These are phyloP conservation scores for Eudyptes chrysolophus DNA, from an alignment of 2,113 vertebrate genomes.

Conservation along the genomic window DNA sequence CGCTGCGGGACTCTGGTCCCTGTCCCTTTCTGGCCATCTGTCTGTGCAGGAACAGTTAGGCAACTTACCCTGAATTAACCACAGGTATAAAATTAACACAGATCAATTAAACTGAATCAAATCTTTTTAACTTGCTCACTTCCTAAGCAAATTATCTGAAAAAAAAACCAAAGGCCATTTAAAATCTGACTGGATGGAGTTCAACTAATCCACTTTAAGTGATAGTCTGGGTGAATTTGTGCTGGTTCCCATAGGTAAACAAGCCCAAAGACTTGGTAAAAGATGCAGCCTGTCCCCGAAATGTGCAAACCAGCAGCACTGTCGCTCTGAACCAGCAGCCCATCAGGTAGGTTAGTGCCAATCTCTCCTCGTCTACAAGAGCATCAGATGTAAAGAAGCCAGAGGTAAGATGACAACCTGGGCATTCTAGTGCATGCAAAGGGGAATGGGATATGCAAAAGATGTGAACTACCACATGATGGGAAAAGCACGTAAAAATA, in stretches of 20 bases:
- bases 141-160: not conserved
- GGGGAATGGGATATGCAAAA: not conserved
- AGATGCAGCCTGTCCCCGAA: not conserved
- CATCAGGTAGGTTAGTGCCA: not conserved
- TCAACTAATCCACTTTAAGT: not conserved
- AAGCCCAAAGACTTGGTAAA: not conserved
- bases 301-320: not conserved
- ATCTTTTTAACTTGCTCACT: not conserved
- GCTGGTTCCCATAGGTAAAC: not conserved
- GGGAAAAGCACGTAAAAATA: fast-evolving
- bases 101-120: not conserved
- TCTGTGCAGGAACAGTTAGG: not conserved
- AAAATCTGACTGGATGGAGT: not conserved
- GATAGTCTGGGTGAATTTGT: not conserved
- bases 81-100: not conserved
- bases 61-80: not conserved
- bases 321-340: not conserved
- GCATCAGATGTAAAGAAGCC: not conserved
- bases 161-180: not conserved
- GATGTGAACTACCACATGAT: not conserved
- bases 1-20: not conserved
- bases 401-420: not conserved
- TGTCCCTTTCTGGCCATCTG: not conserved
- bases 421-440: fast-evolving
- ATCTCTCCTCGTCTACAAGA: not conserved